Evolutionary conservation across 92 coral and sea anemone species (phyloP).

Genomic region (Bergia puertoricense): DNA sequence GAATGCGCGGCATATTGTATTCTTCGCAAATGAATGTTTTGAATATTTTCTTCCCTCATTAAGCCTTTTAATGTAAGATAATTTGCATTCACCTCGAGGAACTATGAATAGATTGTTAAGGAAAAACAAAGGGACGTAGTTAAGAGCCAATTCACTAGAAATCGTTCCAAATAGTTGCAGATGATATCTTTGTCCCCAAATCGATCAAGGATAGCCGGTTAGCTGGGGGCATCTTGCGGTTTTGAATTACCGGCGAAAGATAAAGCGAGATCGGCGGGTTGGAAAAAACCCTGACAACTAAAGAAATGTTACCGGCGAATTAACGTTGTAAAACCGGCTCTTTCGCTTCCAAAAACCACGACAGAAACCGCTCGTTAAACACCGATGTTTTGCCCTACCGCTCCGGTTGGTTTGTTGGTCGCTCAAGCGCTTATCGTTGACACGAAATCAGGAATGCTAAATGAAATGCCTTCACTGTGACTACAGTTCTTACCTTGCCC

Average conservation of each 20-base stretch:
- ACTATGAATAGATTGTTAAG: background rate
- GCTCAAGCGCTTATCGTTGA: background rate
- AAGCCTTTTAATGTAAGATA: background rate
- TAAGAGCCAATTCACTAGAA: background rate
- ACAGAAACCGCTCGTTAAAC: background rate
- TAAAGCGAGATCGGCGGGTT: conserved; percentile 1
- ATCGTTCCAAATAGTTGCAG: conserved; percentile 12
- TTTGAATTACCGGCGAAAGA: conserved; percentile 10
- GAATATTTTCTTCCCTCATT: background rate
- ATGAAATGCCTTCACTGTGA: conserved; percentile 9
- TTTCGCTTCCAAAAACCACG: background rate
- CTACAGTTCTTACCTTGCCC: conserved; percentile 18
- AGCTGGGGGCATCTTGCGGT: conserved; percentile 32
- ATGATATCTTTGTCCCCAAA: conserved; percentile 16
- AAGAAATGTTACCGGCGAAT: background rate
- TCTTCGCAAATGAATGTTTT: background rate
- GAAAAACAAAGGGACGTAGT: background rate
- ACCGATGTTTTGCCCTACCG: conserved; percentile 3
- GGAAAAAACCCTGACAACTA: background rate
- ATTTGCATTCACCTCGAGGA: background rate
- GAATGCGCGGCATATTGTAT: background rate
- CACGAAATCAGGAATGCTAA: background rate
- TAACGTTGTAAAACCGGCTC: background rate
- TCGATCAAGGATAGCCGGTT: conserved; percentile 28
- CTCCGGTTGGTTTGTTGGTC: background rate